phyloP scores from a whole-genome alignment of 2,797 vertebrate genomes.

The Poecilia wingei region DNA sequence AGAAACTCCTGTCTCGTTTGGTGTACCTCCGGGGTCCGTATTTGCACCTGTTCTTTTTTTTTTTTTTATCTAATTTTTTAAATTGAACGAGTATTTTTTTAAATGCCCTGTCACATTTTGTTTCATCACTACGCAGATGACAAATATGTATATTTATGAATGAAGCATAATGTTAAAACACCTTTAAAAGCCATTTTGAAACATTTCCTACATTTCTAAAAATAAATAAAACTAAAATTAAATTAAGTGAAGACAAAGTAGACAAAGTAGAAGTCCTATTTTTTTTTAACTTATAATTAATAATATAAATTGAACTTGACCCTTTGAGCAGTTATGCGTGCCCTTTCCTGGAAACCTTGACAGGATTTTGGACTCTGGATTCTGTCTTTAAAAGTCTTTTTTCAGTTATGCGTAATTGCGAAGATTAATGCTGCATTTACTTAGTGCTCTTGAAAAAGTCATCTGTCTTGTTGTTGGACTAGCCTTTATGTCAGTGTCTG shows the following conservation, averaged over 20 bases:
- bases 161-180: background rate
- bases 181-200: background rate
- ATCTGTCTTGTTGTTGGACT: background rate
- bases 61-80: too few species aligned
- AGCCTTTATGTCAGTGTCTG: background rate
- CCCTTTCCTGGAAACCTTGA: background rate
- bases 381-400: background rate
- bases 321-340: background rate
- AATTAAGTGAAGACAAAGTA: background rate
- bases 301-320: background rate
- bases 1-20: background rate
- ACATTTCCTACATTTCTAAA: background rate
- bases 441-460: background rate
- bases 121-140: background rate
- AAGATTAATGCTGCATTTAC: background rate
- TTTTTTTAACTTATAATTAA: background rate
- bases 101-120: background rate
- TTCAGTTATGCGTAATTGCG: background rate
- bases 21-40: background rate
- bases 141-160: background rate
- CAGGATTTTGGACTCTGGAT: background rate
- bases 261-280: background rate
- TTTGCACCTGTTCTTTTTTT: too few species aligned
- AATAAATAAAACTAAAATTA: background rate
- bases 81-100: background rate